Percentiles rank a stretch among this genome's conserved stretches.
Evolutionary conservation across 1,140 invertebrate species (phyloP).

Genomic region (Dreissena rostriformis): DNA sequence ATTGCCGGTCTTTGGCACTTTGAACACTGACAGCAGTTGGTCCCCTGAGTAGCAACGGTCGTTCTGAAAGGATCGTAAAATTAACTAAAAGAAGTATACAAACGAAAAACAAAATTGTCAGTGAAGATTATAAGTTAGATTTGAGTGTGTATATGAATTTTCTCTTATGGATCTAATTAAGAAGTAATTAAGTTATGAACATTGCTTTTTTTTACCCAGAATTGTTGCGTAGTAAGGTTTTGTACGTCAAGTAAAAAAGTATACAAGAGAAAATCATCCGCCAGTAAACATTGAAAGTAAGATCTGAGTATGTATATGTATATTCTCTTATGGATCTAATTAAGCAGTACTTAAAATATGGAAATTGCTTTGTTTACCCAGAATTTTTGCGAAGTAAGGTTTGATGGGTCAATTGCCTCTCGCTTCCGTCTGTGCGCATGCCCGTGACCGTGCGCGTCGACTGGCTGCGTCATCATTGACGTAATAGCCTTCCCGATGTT

Average conservation of each 20-base stretch:
- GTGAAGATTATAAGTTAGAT: no score
- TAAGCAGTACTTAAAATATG: no score
- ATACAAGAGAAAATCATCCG: no score
- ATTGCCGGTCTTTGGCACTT: background rate
- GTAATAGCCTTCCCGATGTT: constrained; percentile 10
- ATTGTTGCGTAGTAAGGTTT: background rate
- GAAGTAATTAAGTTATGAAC: no score
- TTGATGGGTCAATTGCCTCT: background rate
- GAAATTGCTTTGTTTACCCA: constrained; percentile 15
- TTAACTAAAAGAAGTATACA: no score
- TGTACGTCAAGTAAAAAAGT: background rate
- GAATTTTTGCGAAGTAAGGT: background rate
- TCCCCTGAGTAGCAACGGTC: constrained; percentile 54
- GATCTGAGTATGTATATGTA: no score
- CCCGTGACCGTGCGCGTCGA: constrained; percentile 19
- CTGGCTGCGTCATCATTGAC: background rate
- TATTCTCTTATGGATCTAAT: no score
- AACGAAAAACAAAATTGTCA: no score
- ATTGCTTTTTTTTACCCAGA: no score
- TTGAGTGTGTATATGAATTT: no score
- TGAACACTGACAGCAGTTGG: constrained; percentile 57
- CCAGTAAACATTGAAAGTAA: no score
- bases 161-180: no score
- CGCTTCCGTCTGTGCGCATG: constrained; percentile 37
- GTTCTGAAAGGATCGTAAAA: constrained; percentile 35